phyloP scores from a whole-genome alignment of 1,140 invertebrate genomes.

The Sinella curviseta region DNA sequence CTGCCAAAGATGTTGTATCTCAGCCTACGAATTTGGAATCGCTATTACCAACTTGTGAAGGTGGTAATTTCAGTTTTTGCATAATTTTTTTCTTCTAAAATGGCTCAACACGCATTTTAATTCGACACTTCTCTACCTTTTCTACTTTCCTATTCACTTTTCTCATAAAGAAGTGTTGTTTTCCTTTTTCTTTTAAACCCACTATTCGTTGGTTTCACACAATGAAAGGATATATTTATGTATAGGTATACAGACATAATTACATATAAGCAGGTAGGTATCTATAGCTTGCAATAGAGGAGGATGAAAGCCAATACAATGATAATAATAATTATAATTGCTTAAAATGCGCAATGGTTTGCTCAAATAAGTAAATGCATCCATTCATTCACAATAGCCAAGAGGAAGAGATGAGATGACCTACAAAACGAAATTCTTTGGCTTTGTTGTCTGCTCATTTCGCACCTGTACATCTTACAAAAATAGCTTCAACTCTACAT shows the following conservation, averaged over 20 bases:
- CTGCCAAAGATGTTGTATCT: neutral
- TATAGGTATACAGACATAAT: no score
- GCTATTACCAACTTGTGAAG: no score
- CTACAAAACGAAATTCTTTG: neutral
- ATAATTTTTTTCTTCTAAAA: neutral
- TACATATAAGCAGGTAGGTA: no score
- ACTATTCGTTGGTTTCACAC: neutral
- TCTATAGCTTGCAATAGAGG: no score
- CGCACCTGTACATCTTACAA: no score
- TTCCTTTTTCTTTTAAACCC: neutral
- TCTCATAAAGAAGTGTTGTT: neutral
- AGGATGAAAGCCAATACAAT: neutral
- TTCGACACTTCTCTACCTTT: neutral
- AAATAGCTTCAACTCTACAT: neutral
- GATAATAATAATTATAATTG: neutral
- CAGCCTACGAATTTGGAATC: no score
- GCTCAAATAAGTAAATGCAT: neutral
- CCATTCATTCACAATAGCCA: neutral
- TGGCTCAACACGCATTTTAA: neutral
- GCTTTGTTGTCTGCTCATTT: no score
- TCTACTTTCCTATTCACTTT: constrained; percentile 3
- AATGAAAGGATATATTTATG: no score
- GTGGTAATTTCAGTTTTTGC: neutral
- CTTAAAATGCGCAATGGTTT: neutral
- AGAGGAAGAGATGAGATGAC: constrained; percentile 8